Evolutionary conservation across 2,888 invertebrate genomes (phyloP).

Genomic region (Myopa testacea): DNA sequence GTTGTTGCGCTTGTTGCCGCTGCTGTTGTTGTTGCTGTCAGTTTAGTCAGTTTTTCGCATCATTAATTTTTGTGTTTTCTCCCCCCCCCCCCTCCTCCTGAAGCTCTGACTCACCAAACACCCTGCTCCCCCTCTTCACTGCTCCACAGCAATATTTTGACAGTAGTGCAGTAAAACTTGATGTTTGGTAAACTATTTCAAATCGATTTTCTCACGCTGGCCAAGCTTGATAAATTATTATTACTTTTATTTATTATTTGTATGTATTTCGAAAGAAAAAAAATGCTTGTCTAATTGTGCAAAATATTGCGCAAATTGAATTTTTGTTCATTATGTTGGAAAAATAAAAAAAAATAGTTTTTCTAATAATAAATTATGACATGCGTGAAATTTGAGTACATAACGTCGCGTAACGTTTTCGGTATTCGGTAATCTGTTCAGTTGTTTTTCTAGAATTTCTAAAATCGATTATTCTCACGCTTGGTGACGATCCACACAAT

Average conservation of each 20-base stretch:
- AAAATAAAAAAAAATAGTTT: too few species aligned
- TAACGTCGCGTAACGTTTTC: too few species aligned
- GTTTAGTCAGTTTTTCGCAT: slow-evolving; percentile 22
- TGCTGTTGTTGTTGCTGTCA: slow-evolving; percentile 12
- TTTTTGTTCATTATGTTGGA: too few species aligned
- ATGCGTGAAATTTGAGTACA: too few species aligned
- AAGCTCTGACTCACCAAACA: too few species aligned
- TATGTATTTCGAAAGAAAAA: neutral
- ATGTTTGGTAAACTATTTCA: neutral
- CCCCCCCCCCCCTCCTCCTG: neutral
- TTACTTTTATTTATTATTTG: neutral
- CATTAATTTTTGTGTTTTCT: slow-evolving; percentile 17
- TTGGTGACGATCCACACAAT: too few species aligned
- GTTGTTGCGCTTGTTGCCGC: neutral
- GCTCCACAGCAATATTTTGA: neutral
- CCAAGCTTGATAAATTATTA: slow-evolving; percentile 11
- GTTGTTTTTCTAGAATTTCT: too few species aligned
- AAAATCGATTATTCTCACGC: too few species aligned
- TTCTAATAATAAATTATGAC: too few species aligned
- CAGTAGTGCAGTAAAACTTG: too few species aligned
- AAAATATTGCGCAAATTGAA: neutral
- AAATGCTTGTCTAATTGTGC: slow-evolving; percentile 4
- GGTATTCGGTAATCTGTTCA: too few species aligned
- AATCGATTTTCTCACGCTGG: slow-evolving; percentile 15
- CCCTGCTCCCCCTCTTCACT: neutral